Evolutionary conservation across 2,888 invertebrate genomes (phyloP).

Genomic region (Mythimna loreyi): DNA sequence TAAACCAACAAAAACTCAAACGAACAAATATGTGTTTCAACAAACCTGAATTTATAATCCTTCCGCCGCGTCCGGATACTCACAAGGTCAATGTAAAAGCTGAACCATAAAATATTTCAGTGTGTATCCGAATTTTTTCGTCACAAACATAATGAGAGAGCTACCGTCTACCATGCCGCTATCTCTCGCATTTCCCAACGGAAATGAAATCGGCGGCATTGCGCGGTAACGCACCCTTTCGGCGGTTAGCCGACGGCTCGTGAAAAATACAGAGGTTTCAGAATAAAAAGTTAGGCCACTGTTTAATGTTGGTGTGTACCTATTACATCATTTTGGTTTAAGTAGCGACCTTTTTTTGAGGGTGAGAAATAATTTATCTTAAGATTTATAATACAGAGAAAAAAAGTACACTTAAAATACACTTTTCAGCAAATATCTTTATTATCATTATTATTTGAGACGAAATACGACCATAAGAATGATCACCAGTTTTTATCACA

Average conservation of each 20-base stretch:
- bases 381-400: too few relatives aligned
- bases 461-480: too few relatives aligned
- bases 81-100: conserved; percentile 53
- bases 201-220: conserved; percentile 68
- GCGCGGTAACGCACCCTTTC: conserved; percentile 59
- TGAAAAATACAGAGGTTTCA: conserved; percentile 50
- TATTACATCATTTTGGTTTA: neutral
- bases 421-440: too few relatives aligned
- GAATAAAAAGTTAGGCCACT: conserved; percentile 47
- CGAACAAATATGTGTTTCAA: conserved; percentile 23
- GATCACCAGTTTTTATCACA: too few relatives aligned
- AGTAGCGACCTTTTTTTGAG: neutral
- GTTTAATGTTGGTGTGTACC: conserved; percentile 15
- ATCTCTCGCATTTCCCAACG: conserved; percentile 64
- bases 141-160: conserved; percentile 55
- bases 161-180: conserved; percentile 31
- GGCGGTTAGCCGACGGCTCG: conserved; percentile 50
- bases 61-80: conserved; percentile 40
- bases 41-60: conserved; percentile 54
- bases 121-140: conserved; percentile 53
- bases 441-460: too few relatives aligned
- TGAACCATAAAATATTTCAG: conserved; percentile 49
- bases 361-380: too few relatives aligned
- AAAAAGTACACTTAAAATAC: too few relatives aligned
- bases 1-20: conserved; percentile 19